Evolutionary conservation across 1,140 invertebrate genomes (phyloP).

Genomic region (Hyposmocoma kahamanoa): DNA sequence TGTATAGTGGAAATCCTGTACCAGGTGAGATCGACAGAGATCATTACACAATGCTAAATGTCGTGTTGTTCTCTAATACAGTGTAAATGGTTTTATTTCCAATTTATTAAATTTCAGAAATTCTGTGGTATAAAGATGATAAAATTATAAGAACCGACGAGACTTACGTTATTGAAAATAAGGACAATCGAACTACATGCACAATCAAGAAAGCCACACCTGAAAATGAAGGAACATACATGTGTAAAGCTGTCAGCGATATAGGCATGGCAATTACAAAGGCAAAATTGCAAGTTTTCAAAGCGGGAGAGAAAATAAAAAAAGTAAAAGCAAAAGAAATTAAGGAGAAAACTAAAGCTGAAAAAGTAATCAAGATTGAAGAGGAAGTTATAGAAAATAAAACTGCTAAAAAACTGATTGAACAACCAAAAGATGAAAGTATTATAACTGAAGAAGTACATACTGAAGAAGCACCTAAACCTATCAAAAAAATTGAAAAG

Average conservation of each 20-base stretch:
- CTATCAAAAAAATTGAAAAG: constrained; percentile 31
- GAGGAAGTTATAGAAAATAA: constrained; percentile 34
- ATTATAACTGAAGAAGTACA: constrained; percentile 29
- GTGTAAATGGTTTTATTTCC: not conserved
- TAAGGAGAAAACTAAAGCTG: constrained; percentile 49
- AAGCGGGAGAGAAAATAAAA: constrained; percentile 25
- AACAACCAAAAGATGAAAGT: constrained; percentile 18
- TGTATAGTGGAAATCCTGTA: constrained; percentile 86
- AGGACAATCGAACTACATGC: constrained; percentile 83
- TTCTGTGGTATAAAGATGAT: constrained; percentile 93
- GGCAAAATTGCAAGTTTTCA: constrained; percentile 82
- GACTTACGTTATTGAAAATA: constrained; percentile 81
- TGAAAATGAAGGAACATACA: constrained; percentile 87
- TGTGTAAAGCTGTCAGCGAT: constrained; percentile 89
- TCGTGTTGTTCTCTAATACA: too few species aligned
- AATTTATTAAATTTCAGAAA: constrained; percentile 75
- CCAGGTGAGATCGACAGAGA: constrained; percentile 84
- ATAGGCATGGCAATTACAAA: constrained; percentile 87
- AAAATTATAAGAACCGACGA: constrained; percentile 83
- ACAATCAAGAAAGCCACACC: constrained; percentile 80
- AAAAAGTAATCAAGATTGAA: constrained; percentile 40
- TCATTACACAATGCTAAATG: too few species aligned
- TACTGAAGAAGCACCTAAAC: constrained; percentile 31
- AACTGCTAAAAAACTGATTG: constrained; percentile 25
- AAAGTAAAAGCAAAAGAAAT: constrained; percentile 45